Evolutionary conservation across 2,797 vertebrate genomes (phyloP).

Genomic region (Enteromius anoplus): DNA sequence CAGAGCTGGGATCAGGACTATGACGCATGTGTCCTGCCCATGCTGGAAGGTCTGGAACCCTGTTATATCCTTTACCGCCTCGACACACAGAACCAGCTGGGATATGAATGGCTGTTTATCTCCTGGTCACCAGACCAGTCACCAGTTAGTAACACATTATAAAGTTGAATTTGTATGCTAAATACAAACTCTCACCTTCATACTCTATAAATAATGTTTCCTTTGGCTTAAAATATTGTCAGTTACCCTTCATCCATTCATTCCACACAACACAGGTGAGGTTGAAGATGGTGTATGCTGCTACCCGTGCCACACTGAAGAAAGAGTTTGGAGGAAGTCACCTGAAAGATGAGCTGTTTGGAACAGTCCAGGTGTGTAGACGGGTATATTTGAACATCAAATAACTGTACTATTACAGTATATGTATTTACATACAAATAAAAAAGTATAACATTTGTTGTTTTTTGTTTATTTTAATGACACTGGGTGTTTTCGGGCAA

Average conservation of each 20-base stretch:
- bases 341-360: conserved; percentile 96
- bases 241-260: conserved; percentile 30
- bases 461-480: not conserved
- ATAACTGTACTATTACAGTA: not conserved
- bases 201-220: not conserved
- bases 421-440: not conserved
- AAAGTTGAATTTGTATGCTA: not conserved
- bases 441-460: not conserved
- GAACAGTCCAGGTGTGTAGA: conserved; percentile 86
- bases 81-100: conserved; percentile 94
- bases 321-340: conserved; percentile 97
- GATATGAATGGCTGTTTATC: conserved; percentile 96
- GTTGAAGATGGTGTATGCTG: conserved; percentile 98
- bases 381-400: not conserved
- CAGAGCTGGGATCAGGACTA: conserved; percentile 94
- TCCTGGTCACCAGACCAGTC: conserved; percentile 98
- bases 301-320: conserved; percentile 96
- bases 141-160: conserved; percentile 76
- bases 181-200: not conserved
- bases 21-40: conserved; percentile 86
- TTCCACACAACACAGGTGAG: conserved; percentile 80
- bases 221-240: not conserved
- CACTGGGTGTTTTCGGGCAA: not conserved
- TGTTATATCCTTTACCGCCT: conserved; percentile 96
- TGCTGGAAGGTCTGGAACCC: conserved; percentile 88